Conservation (phyloP, 2,113 vertebrate species). For the Hyperopisus bebe region DNA sequence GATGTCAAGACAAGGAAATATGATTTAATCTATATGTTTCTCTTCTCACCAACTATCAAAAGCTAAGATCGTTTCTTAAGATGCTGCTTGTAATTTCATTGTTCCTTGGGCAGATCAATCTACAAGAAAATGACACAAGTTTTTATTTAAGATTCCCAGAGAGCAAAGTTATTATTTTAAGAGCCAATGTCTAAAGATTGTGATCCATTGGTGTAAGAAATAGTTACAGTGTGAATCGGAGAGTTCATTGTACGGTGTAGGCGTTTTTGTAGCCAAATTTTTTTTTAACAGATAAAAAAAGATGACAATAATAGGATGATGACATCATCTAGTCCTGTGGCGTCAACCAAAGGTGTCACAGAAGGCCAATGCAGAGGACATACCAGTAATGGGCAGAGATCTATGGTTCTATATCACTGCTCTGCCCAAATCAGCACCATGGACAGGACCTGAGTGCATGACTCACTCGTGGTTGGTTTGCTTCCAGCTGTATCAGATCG, state of each 20-base stretch:
- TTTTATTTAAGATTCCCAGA: not conserved
- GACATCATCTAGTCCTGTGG: not conserved
- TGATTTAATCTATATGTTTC: not conserved
- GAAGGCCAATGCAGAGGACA: not conserved
- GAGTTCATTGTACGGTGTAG: not conserved
- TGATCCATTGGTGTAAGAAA: not conserved
- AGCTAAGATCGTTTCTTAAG: not conserved
- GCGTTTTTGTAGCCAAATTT: not conserved
- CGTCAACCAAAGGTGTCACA: not conserved
- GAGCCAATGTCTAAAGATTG: not conserved
- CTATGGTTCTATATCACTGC: not conserved
- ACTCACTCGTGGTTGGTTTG: not conserved
- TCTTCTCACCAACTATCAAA: not conserved
- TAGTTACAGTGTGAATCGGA: not conserved
- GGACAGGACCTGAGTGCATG: not conserved
- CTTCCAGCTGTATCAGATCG: not conserved
- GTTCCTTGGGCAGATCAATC: not conserved
- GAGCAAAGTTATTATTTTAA: not conserved
- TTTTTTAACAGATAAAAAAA: not conserved
- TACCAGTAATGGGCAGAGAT: not conserved
- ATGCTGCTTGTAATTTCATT: not conserved
- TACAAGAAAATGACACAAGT: not conserved
- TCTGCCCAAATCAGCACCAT: not conserved
- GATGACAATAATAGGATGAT: not conserved
- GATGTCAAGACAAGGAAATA: not conserved